Evolutionary conservation across 2,888 invertebrate genomes (phyloP).

Genomic region (Euplagia quadripunctaria): DNA sequence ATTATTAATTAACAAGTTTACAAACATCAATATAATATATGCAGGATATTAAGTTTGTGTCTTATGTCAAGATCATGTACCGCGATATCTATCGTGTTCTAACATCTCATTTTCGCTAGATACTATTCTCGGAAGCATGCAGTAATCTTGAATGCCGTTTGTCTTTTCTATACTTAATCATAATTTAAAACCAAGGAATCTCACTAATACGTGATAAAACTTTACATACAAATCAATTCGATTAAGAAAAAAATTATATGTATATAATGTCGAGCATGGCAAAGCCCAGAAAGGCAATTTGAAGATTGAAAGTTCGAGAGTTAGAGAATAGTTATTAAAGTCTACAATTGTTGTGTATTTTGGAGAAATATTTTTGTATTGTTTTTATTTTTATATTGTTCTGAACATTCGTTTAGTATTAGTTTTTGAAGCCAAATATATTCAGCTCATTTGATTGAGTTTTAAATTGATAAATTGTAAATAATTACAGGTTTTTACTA

Average conservation of each 20-base stretch:
- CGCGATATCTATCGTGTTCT: background rate
- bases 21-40: background rate
- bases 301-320: too few relatives aligned
- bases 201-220: background rate
- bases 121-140: background rate
- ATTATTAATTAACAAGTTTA: conserved; percentile 2
- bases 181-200: background rate
- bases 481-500: too few relatives aligned
- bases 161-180: background rate
- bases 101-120: background rate
- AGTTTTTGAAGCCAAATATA: background rate
- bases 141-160: background rate
- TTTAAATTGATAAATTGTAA: background rate
- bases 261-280: too few relatives aligned
- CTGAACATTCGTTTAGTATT: background rate
- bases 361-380: too few relatives aligned
- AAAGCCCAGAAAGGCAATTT: too few relatives aligned
- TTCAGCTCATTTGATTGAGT: background rate
- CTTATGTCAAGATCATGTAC: background rate
- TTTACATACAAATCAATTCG: too few relatives aligned
- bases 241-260: too few relatives aligned
- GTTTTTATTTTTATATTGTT: background rate
- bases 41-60: too few relatives aligned
- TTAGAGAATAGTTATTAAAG: too few relatives aligned
- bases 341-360: too few relatives aligned